phyloP scores from a whole-genome alignment of 2,888 invertebrate species.

The Machimus atricapillus region DNA sequence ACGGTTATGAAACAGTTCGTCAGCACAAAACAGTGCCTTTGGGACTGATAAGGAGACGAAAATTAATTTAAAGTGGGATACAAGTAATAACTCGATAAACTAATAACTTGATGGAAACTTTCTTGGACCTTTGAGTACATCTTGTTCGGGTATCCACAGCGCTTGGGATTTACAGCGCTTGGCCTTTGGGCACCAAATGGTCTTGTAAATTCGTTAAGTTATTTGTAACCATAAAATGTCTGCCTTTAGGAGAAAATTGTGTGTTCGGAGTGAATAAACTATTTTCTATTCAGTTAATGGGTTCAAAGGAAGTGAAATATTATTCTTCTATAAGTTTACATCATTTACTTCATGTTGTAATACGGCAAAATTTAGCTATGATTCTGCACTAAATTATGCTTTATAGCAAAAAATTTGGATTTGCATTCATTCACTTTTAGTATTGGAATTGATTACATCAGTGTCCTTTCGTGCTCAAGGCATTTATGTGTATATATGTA shows the following conservation, averaged over 20 bases:
- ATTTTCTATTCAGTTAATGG: neutral
- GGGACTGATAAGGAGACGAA: neutral
- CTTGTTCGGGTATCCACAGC: neutral
- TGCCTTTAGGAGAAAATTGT: neutral
- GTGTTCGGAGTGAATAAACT: neutral
- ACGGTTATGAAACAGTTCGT: neutral
- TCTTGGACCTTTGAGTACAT: neutral
- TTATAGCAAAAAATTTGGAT: too few species aligned
- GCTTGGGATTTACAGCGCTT: neutral
- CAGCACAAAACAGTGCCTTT: conserved; percentile 3
- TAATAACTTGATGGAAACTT: conserved; percentile 23
- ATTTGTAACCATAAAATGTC: neutral
- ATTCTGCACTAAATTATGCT: too few species aligned
- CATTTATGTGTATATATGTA: too few species aligned
- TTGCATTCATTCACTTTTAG: too few species aligned
- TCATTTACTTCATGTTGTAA: too few species aligned
- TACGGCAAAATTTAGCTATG: too few species aligned
- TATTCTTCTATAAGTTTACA: neutral
- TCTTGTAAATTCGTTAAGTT: neutral
- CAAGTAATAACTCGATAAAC: neutral
- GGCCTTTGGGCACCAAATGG: neutral
- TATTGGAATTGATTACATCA: too few species aligned
- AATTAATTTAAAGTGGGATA: conserved; percentile 3
- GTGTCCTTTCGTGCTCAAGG: too few species aligned
- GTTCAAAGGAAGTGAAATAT: neutral